Conservation (phyloP, 1,140 invertebrate genomes). For the Dendrolimus kikuchii region DNA sequence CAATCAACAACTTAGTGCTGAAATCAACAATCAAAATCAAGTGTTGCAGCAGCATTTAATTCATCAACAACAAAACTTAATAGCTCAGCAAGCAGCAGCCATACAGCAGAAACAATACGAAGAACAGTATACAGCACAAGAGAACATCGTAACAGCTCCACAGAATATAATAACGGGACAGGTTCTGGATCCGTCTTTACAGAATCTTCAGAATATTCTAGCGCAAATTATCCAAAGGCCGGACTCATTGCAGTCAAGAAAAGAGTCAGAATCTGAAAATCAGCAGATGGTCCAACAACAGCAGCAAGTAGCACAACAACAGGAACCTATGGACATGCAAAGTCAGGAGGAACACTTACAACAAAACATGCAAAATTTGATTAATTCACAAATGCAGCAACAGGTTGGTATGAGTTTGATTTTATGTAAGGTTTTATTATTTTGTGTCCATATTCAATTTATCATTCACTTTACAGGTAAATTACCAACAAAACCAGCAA, state of each 20-base stretch:
- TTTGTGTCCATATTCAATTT: too few species aligned
- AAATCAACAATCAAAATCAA: conserved; percentile 65
- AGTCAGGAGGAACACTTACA: conserved; percentile 47
- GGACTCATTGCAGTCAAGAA: conserved; percentile 46
- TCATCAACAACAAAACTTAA: conserved; percentile 59
- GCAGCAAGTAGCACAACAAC: conserved; percentile 32
- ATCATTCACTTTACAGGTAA: conserved; percentile 25
- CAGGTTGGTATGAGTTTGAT: conserved; percentile 14
- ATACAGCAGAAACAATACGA: conserved; percentile 70
- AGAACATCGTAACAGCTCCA: conserved; percentile 47
- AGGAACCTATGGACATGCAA: conserved; percentile 33
- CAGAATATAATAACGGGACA: conserved; percentile 48
- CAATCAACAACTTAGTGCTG: conserved; percentile 45
- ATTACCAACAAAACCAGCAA: conserved; percentile 52
- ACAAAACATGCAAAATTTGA: conserved; percentile 51
- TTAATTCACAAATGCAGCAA: conserved; percentile 53
- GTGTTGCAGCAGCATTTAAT: conserved; percentile 58
- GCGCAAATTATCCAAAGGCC: conserved; percentile 65
- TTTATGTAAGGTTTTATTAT: too few species aligned
- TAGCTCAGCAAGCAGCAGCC: conserved; percentile 57
- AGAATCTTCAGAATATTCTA: conserved; percentile 63
- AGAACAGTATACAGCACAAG: conserved; percentile 53
- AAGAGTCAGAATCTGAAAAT: conserved; percentile 60
- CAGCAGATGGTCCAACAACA: conserved; percentile 35
- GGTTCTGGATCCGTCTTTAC: conserved; percentile 60